phyloP scores from a whole-genome alignment of 2,113 vertebrate species.

The Atlantisia rogersi region DNA sequence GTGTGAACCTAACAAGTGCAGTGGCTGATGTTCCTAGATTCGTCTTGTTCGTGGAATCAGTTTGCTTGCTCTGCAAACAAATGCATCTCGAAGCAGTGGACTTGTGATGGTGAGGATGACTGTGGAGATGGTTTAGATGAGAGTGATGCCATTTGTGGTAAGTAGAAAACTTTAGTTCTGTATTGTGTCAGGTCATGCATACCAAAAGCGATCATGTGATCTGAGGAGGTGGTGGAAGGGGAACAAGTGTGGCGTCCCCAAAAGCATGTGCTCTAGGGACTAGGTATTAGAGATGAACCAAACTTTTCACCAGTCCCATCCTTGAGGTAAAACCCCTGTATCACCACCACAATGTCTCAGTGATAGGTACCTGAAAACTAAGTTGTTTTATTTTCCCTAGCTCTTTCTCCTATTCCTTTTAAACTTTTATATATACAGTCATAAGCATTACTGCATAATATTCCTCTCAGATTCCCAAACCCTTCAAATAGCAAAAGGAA shows the following conservation, averaged over 20 bases:
- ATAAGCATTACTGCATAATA: not conserved
- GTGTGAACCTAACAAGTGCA: not conserved
- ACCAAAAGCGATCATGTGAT: not conserved
- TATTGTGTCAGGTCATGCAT: fast-evolving
- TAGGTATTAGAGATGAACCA: not conserved
- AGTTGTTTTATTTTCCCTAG: fast-evolving
- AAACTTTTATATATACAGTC: not conserved
- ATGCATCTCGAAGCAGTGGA: conserved; percentile 96
- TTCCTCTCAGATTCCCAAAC: not conserved
- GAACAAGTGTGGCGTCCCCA: not conserved
- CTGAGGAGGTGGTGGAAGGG: not conserved
- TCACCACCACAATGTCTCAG: fast-evolving
- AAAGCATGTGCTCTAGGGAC: not conserved
- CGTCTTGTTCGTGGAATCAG: conserved; percentile 95
- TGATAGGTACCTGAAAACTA: not conserved
- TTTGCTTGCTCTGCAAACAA: conserved; percentile 96
- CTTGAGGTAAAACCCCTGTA: not conserved
- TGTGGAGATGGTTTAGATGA: conserved; percentile 94
- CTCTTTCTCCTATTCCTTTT: not conserved
- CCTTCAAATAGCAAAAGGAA: not conserved
- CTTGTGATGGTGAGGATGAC: conserved; percentile 95
- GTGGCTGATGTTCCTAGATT: conserved; percentile 79
- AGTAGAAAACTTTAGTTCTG: not conserved
- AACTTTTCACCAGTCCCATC: not conserved
- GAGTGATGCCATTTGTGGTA: conserved; percentile 90